phyloP scores from a whole-genome alignment of 2,113 vertebrate genomes.

The Hyperoodon ampullatus region DNA sequence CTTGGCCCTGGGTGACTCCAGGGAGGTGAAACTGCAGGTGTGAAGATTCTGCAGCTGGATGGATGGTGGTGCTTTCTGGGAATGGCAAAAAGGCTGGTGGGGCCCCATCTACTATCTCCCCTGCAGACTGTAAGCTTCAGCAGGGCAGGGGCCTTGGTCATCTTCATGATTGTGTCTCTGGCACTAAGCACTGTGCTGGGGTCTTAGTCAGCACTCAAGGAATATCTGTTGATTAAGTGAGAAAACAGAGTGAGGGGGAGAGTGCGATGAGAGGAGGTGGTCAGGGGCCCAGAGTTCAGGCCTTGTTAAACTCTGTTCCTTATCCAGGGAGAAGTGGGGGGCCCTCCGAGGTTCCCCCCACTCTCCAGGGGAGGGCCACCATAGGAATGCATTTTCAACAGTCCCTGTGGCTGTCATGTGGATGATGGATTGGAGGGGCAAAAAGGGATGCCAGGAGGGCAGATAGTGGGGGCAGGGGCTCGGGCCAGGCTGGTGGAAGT shows the following conservation, averaged over 20 bases:
- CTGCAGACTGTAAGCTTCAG: accelerated
- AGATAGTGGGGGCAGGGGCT: not conserved
- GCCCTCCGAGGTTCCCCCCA: accelerated
- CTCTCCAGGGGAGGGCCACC: not conserved
- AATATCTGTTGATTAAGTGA: not conserved
- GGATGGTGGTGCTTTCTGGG: accelerated
- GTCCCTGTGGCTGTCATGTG: not conserved
- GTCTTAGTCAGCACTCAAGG: not conserved
- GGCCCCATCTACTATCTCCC: not conserved
- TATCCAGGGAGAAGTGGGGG: not conserved
- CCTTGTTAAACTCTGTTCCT: not conserved
- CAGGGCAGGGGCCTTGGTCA: accelerated
- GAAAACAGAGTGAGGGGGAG: not conserved
- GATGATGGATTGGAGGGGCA: not conserved
- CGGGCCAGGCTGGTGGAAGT: not conserved
- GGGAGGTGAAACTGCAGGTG: too few relatives aligned
- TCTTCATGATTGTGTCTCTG: not conserved
- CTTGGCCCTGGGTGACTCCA: not conserved
- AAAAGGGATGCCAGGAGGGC: not conserved
- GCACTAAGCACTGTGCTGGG: not conserved
- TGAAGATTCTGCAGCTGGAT: accelerated
- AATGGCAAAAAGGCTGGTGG: accelerated
- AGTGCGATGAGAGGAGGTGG: too few relatives aligned
- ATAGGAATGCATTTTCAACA: not conserved
- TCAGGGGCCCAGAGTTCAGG: not conserved